Conservation (phyloP, 2,113 vertebrate species). For the Hystrix cristata region DNA sequence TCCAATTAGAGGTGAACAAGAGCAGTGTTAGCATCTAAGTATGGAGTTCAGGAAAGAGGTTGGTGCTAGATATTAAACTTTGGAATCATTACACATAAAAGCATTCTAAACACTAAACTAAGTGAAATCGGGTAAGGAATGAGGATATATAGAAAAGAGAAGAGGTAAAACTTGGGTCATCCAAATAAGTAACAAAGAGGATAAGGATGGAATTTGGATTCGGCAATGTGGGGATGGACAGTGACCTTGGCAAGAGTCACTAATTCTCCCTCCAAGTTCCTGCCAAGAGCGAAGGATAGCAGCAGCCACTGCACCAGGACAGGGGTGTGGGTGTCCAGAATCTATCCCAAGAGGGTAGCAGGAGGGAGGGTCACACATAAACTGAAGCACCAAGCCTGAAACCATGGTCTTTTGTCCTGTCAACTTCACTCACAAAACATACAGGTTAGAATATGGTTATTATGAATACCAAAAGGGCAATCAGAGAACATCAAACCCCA, state of each 20-base stretch:
- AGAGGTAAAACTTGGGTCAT: not conserved
- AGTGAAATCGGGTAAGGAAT: not conserved
- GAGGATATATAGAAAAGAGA: not conserved
- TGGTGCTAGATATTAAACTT: not conserved
- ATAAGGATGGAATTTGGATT: not conserved
- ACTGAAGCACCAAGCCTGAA: not conserved
- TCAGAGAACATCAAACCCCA: not conserved
- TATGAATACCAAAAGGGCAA: not conserved
- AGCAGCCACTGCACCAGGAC: too few relatives aligned
- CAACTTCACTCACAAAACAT: not conserved
- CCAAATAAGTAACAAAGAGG: not conserved
- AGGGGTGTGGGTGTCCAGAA: not conserved
- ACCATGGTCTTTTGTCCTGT: not conserved
- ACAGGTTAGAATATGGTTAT: not conserved
- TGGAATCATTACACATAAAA: not conserved
- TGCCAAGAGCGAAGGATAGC: not conserved
- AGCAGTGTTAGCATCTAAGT: not conserved
- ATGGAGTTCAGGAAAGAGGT: not conserved
- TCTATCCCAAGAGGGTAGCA: not conserved
- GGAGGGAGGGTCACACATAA: not conserved
- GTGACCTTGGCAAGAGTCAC: not conserved
- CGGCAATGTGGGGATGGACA: not conserved
- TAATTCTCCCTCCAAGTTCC: not conserved
- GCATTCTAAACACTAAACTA: not conserved
- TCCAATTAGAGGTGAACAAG: not conserved